Evolutionary conservation across 2,888 invertebrate genomes (phyloP).

Genomic region (Parnassius orleans): DNA sequence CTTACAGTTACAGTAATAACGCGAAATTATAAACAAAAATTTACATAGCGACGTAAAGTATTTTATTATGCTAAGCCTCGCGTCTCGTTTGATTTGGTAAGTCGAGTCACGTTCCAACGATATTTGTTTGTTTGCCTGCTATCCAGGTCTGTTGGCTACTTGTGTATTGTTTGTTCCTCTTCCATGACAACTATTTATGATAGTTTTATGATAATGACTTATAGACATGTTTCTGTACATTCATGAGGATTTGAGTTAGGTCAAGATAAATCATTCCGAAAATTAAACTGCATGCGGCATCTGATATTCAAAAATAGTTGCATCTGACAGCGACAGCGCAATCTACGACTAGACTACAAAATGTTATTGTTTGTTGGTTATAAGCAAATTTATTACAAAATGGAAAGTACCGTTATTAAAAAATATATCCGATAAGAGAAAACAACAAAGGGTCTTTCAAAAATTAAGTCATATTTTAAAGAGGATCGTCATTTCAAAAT

Average conservation of each 20-base stretch:
- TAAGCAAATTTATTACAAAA: slow-evolving; percentile 38
- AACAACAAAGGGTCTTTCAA: slow-evolving; percentile 54
- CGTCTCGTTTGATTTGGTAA: slow-evolving; percentile 75
- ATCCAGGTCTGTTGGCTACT: slow-evolving; percentile 48
- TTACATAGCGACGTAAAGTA: slow-evolving; percentile 52
- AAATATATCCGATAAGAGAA: slow-evolving; percentile 56
- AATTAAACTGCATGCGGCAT: slow-evolving; percentile 13
- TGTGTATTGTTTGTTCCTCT: slow-evolving; percentile 54
- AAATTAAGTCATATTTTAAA: slow-evolving; percentile 77
- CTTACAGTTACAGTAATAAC: slow-evolving; percentile 63
- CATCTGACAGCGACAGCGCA: slow-evolving; percentile 4
- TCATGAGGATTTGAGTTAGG: slow-evolving; percentile 57
- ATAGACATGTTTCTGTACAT: slow-evolving; percentile 51
- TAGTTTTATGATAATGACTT: slow-evolving; percentile 61
- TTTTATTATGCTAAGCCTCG: slow-evolving; percentile 70
- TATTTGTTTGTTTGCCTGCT: slow-evolving; percentile 61
- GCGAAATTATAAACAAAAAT: slow-evolving; percentile 61
- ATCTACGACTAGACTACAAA: slow-evolving; percentile 10
- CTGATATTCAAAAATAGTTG: slow-evolving; percentile 18
- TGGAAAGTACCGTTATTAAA: slow-evolving; percentile 61
- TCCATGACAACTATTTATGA: slow-evolving; percentile 62
- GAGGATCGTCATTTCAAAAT: slow-evolving; percentile 66
- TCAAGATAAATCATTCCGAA: slow-evolving; percentile 26
- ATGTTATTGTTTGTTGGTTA: slow-evolving; percentile 21
- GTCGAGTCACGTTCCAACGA: slow-evolving; percentile 70